Conservation (phyloP, 2,797 vertebrate species). For the Staurois parvus region DNA sequence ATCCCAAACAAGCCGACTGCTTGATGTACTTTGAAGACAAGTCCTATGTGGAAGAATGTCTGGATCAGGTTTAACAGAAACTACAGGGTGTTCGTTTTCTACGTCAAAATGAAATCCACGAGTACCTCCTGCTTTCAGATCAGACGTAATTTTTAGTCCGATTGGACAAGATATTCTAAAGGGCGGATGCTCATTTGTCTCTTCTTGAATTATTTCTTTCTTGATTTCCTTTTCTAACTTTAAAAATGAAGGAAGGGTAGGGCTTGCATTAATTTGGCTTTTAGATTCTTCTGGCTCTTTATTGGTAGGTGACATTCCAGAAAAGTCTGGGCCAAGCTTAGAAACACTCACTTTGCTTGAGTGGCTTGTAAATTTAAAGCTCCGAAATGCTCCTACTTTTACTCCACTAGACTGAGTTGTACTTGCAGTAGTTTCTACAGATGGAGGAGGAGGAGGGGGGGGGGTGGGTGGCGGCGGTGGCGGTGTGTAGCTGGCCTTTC, state of each 20-base stretch:
- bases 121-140: constrained; percentile 37
- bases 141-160: constrained; percentile 56
- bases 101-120: constrained; percentile 72
- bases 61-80: constrained; percentile 68
- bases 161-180: constrained; percentile 49
- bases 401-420: constrained; percentile 75
- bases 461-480: constrained; percentile 58
- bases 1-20: constrained; percentile 65
- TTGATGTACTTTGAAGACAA: constrained; percentile 57
- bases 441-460: constrained; percentile 33
- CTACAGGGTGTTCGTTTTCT: constrained; percentile 65
- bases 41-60: constrained; percentile 58
- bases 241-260: constrained; percentile 57
- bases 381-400: constrained; percentile 68
- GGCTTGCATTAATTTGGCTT: constrained; percentile 66
- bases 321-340: constrained; percentile 62
- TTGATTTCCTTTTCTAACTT: constrained; percentile 59
- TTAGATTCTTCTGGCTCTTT: constrained; percentile 38
- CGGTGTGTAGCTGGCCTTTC: constrained; percentile 68
- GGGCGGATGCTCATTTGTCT: constrained; percentile 21
- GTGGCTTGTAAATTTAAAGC: constrained; percentile 77
- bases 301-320: constrained; percentile 49
- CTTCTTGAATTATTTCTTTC: constrained; percentile 54
- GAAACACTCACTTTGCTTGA: constrained; percentile 57
- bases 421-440: constrained; percentile 73